Conservation (phyloP, 2,888 invertebrate species). For the Apodemia zela region DNA sequence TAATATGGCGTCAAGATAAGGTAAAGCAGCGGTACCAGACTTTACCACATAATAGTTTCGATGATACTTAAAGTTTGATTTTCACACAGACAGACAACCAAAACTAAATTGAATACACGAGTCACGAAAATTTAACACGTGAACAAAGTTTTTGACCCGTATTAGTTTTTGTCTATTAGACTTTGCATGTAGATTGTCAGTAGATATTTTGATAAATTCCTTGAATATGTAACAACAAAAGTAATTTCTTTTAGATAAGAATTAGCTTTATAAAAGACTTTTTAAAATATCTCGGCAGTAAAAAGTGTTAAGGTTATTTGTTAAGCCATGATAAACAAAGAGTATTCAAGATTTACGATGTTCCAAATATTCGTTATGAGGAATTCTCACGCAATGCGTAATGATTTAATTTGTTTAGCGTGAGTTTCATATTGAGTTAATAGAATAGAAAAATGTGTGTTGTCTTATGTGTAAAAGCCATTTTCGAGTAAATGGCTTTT, state of each 20-base stretch:
- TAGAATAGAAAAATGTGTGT: slow-evolving; percentile 14
- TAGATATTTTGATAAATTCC: background rate
- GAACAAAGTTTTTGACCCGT: background rate
- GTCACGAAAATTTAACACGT: background rate
- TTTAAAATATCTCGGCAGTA: background rate
- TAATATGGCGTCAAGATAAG: too few species aligned
- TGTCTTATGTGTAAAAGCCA: too few species aligned
- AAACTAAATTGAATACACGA: background rate
- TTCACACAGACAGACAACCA: too few species aligned
- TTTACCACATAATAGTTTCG: too few species aligned
- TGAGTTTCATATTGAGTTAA: slow-evolving; percentile 1
- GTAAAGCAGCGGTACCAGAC: too few species aligned
- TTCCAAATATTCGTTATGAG: slow-evolving; percentile 2
- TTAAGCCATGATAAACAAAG: slow-evolving; percentile 1
- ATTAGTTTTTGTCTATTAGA: background rate
- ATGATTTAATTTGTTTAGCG: slow-evolving; percentile 9
- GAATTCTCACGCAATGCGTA: slow-evolving; percentile 10
- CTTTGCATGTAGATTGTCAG: background rate
- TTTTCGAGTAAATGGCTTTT: background rate
- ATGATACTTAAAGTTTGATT: too few species aligned
- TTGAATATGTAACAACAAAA: background rate
- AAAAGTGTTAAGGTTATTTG: slow-evolving; percentile 7
- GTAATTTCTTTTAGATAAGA: background rate
- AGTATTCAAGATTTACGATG: slow-evolving; percentile 5
- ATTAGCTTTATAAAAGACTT: background rate